Percentiles rank a stretch among this genome's conserved stretches.
Evolutionary conservation across 2,113 vertebrate genomes (phyloP).

Genomic region (Pantherophis guttatus): DNA sequence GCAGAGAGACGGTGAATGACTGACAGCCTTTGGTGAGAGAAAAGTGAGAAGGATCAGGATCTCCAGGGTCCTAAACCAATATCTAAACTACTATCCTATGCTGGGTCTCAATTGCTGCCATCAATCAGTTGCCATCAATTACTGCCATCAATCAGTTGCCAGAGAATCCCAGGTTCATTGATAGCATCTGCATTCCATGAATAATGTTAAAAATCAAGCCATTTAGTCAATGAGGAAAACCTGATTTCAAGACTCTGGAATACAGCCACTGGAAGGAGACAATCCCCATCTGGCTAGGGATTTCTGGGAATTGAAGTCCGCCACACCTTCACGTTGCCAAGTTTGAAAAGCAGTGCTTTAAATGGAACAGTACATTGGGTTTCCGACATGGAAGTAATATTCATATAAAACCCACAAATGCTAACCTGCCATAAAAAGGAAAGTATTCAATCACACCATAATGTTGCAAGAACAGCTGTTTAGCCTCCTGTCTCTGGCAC

Average conservation of each 20-base stretch:
- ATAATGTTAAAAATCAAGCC: not conserved
- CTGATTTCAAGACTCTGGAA: not conserved
- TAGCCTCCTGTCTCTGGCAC: not conserved
- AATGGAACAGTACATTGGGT: too few species aligned
- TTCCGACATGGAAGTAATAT: not conserved
- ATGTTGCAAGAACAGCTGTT: constrained; percentile 1
- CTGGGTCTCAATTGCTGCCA: not conserved
- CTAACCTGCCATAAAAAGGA: not conserved
- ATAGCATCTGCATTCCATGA: not conserved
- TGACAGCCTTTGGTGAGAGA: not conserved
- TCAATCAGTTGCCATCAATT: too few species aligned
- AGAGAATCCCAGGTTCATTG: not conserved
- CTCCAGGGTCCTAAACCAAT: not conserved
- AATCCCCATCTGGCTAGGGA: not conserved
- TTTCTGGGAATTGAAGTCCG: not conserved
- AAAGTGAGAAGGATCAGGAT: not conserved
- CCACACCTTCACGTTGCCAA: not conserved
- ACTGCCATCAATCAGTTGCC: not conserved
- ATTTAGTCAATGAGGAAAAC: too few species aligned
- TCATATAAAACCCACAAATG: not conserved
- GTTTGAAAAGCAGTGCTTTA: not conserved
- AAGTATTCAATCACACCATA: not conserved
- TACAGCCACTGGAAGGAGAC: not conserved
- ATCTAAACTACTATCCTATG: not conserved
- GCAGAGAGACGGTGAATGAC: not conserved